Evolutionary conservation across 2,888 invertebrate genomes (phyloP), one percentile per base, ranked within the genome.

Genomic region (Neocrepidodera transversa): DNA sequence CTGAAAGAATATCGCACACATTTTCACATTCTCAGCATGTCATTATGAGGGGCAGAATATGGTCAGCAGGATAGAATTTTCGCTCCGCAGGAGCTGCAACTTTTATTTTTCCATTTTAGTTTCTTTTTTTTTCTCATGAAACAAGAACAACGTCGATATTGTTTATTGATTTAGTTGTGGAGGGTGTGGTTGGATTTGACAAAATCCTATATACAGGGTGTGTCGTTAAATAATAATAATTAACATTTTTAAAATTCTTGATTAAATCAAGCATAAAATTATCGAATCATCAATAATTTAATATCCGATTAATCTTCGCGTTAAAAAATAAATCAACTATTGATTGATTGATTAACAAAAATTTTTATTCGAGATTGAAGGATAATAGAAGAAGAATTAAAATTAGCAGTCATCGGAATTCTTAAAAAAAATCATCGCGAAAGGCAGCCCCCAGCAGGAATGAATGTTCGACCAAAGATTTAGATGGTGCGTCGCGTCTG

Each of bases 31-130:
- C 71, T 17, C 73, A 72, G 73, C 73, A 65, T 70, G 73, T 64
- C 63, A 66, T 68, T 68, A 71, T 69, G 64, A 64, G 67, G 68
- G 58, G 68, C 64, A 66, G 71, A 69, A 72, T 70, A 68, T 66
- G 71, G 69, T 65, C 73, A 73, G 73, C 73, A 66, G 71, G 72
- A 70, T 63, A 66, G 69, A 67, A 63, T 64, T 65, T 65, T 58
- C 62, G 62, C 70, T 53, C 73, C 49, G 65, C 68, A 64, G 73
- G 72, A 64, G 57, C 63, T 66, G 67, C 69, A 70, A 70, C 71
- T 68, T 67, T 67, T 62, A 66, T 68, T 68, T 65, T 64, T 38
- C 54, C 60, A 60, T 40, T 48, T 57, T 53, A 26, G 47, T 60
- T 54, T 53, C 36, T 30, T 20, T 35, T 48, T 40, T 49, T 42